Evolutionary conservation across 2,113 vertebrate species (phyloP).

Genomic region (Bujurquina vittata): DNA sequence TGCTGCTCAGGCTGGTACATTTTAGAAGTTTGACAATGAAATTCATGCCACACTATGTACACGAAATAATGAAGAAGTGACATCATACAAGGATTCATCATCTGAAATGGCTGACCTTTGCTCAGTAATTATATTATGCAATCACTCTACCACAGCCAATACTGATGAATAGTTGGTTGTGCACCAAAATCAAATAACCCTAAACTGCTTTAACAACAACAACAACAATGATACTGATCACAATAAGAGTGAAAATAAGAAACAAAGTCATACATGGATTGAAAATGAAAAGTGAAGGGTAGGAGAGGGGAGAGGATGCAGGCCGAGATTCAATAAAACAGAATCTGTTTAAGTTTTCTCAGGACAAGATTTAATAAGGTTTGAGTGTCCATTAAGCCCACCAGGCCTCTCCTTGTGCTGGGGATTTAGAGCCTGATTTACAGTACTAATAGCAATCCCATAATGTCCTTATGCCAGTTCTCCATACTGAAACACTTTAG

Average conservation of each 20-base stretch:
- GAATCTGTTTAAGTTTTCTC: background rate
- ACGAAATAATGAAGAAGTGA: rapidly evolving
- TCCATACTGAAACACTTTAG: background rate
- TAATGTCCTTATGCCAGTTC: background rate
- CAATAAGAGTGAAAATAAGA: background rate
- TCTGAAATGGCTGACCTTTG: rapidly evolving
- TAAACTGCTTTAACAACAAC: background rate
- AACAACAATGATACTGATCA: background rate
- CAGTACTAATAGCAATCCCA: background rate
- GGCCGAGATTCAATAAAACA: background rate
- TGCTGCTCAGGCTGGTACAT: background rate
- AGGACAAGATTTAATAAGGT: background rate
- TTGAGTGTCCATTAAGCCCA: background rate
- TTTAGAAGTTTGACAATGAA: background rate
- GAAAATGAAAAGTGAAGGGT: background rate
- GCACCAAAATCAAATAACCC: background rate
- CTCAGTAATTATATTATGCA: background rate
- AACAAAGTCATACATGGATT: background rate
- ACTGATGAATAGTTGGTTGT: too few species aligned
- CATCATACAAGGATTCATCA: rapidly evolving
- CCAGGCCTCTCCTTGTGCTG: background rate
- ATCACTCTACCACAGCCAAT: background rate
- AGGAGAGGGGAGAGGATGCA: rapidly evolving
- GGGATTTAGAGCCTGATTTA: background rate
- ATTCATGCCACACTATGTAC: background rate